Evolutionary conservation across 2,888 invertebrate genomes (phyloP), one percentile per base, ranked within the genome.

Genomic region (Lasius platythorax): DNA sequence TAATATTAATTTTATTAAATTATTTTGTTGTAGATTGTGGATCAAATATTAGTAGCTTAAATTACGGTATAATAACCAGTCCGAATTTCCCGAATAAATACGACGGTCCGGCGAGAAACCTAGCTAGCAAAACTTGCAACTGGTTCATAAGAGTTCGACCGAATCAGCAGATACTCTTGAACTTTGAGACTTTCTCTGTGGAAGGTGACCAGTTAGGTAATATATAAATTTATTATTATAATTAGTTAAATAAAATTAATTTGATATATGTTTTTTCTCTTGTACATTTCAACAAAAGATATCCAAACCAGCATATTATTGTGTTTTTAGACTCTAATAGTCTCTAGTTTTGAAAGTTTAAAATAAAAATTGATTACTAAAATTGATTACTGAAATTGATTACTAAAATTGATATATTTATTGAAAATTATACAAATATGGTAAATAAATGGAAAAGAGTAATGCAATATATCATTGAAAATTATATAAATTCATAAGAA

Each of bases 81-180:
- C 99, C 99, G 64, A 98, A 98, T 92, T 99, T 97, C 96, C 99
- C 99, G 76, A 96, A 97, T 85, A 97, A 98, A 92, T 99, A 99
- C 95, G 97, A 97, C 93, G 97, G 98, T 70, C 98, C 98, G 2
- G 96, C 97, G 66, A 96, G 97, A 89, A 97, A 97, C 79, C 96
- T 97, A 90, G 97, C 98, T 73, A 98, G 98, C 90, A 97, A 97
- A 95, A 98, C 98, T 87, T 99, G 99, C 96, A 99, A 99, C 95
- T 99, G 99, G 99, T 98, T 98, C 95, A 98, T 99, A 94, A 97
- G 97, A 87, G 99, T 98, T 85, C 96, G 97, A 90, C 97, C 98
- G 50, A 97, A 97, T 92, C 98, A 98, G 95, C 97, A 97, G 94
- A 97, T 99, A 92, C 96, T 99, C 94, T 96, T 99, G 93, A 97